Evolutionary conservation across 2,888 invertebrate species (phyloP), one percentile per base, ranked within the genome.

Genomic region (Bembecia ichneumoniformis): DNA sequence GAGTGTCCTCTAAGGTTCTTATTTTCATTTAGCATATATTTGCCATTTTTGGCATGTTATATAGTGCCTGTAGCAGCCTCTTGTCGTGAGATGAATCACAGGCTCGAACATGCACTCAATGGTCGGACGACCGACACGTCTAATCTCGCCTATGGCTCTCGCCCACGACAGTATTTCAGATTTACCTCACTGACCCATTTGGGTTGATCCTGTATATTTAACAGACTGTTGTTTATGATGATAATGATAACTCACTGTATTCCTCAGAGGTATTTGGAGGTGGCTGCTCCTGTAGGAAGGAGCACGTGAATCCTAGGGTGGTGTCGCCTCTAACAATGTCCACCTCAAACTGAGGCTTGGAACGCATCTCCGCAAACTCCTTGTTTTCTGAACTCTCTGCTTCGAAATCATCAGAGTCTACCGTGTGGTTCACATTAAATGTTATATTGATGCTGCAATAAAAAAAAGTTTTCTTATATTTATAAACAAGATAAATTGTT

Each of bases 361-460:
- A 97, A 55, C 94, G 92, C 91, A 98, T 93, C 76, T 96, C 95
- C 0, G 92, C 91, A 56, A 93, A 83, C 59, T 95, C 93, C 76
- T 94, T 93, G 50, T 94, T 93, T 4, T 81, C 76, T 54, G 78
- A 77, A 51, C 92, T 92, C 1, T 92, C 89, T 47, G 44, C 15
- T 13, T 92, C 93, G 3, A 89, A 68, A 1, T 92, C 92, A 48
- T 95, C 95, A 0, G 95, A 89, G 71, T 97, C 96, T 0, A 98
- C 97, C 0, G 97, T 95, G 78, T 98, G 96, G 77, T 98, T 99
- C 0, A 99, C 94, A 73, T 97, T 98, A 76, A 98, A 94, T 50
- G 90, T 92, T 45, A 98, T 90, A 48, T 89, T 89, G 55, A 96
- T 90, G 55, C 94, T 94, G 65, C n/a, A 36, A 49, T 15, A 5